phyloP scores from a whole-genome alignment of 2,113 vertebrate species.

The Connochaetes taurinus region DNA sequence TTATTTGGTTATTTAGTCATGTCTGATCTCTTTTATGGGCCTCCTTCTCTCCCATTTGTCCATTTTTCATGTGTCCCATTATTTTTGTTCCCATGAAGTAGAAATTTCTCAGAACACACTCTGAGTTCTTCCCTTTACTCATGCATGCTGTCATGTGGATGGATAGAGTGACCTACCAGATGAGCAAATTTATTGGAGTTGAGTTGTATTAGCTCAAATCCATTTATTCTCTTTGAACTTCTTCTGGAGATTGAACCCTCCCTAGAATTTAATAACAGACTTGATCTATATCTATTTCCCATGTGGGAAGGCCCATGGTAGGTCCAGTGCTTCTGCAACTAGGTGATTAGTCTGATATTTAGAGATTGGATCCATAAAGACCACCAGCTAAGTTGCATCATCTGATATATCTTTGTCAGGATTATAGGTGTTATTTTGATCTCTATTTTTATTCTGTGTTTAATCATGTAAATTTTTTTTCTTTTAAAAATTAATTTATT shows the following conservation, averaged over 20 bases:
- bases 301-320: background rate
- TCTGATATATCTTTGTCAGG: background rate
- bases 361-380: background rate
- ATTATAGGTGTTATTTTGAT: background rate
- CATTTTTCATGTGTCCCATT: background rate
- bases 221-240: background rate
- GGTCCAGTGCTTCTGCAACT: background rate
- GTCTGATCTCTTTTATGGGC: too few relatives aligned
- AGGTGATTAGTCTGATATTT: background rate
- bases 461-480: background rate
- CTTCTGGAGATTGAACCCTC: background rate
- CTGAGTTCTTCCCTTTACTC: background rate
- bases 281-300: background rate
- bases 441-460: background rate
- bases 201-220: background rate
- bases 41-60: background rate
- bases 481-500: background rate
- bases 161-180: too few relatives aligned
- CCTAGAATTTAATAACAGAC: background rate
- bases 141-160: too few relatives aligned
- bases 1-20: background rate
- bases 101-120: background rate
- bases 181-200: background rate
- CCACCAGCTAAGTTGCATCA: background rate
- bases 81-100: background rate